Evolutionary conservation across 64 coral and sea anemone species (phyloP).

Genomic region (Catalaphyllia jardinei): DNA sequence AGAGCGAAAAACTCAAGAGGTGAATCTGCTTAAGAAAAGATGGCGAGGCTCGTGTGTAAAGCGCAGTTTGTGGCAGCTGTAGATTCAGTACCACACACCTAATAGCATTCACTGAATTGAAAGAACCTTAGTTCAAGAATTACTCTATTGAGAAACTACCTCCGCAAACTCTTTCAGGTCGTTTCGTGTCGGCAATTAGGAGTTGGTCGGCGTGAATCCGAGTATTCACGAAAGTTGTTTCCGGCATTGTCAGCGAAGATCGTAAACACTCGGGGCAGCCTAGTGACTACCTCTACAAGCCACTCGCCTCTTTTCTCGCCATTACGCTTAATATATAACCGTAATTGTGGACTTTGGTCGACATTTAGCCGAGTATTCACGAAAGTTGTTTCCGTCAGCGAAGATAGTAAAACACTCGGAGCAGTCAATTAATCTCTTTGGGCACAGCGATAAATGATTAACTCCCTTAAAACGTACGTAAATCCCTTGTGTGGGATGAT

Average conservation of each 20-base stretch:
- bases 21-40: no score
- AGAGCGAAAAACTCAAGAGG: no score
- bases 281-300: background rate
- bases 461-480: background rate
- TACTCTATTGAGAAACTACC: background rate
- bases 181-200: background rate
- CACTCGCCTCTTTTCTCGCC: background rate
- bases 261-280: background rate
- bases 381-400: background rate
- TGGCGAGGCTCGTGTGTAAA: no score
- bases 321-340: no score
- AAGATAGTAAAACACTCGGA: background rate
- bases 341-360: background rate
- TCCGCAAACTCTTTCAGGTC: background rate
- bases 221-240: constrained; percentile 1
- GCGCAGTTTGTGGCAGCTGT: no score
- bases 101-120: background rate
- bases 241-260: background rate
- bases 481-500: background rate
- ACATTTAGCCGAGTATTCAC: background rate
- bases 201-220: background rate
- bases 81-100: no score
- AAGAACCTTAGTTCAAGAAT: background rate
- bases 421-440: background rate
- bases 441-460: background rate